These are phyloP conservation scores for Sesia bembeciformis DNA, from an alignment of 2,888 invertebrate genomes.

Conservation along the genomic window DNA sequence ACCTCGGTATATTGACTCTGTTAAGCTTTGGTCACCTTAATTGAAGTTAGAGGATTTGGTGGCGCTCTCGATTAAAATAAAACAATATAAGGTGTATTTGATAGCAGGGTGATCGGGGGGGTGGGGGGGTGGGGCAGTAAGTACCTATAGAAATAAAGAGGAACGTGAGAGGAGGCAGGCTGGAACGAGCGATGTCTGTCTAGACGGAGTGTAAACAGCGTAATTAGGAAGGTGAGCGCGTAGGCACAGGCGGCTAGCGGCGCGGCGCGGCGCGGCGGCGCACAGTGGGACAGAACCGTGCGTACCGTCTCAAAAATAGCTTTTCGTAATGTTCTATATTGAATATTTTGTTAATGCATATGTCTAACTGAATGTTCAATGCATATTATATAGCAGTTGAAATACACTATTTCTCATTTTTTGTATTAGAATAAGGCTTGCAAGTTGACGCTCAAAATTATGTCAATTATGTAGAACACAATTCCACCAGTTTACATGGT, in stretches of 20 bases:
- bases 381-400: no score
- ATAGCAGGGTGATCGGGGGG: constrained; percentile 15
- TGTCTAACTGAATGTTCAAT: no score
- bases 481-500: no score
- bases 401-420: no score
- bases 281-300: no score
- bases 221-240: constrained; percentile 66
- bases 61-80: background rate
- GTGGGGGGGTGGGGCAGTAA: constrained; percentile 15
- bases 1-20: no score
- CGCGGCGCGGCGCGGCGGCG: constrained; percentile 24
- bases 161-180: constrained; percentile 30
- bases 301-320: no score
- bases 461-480: no score
- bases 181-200: constrained; percentile 49
- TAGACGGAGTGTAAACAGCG: constrained; percentile 52
- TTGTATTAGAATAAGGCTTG: no score
- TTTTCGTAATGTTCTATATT: no score
- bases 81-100: constrained; percentile 18
- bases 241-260: constrained; percentile 32
- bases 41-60: background rate
- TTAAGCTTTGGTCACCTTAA: background rate
- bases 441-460: no score
- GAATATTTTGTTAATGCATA: no score
- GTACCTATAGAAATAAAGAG: constrained; percentile 2